phyloP scores from a whole-genome alignment of 2,797 vertebrate genomes.

The Australoheros facetus region DNA sequence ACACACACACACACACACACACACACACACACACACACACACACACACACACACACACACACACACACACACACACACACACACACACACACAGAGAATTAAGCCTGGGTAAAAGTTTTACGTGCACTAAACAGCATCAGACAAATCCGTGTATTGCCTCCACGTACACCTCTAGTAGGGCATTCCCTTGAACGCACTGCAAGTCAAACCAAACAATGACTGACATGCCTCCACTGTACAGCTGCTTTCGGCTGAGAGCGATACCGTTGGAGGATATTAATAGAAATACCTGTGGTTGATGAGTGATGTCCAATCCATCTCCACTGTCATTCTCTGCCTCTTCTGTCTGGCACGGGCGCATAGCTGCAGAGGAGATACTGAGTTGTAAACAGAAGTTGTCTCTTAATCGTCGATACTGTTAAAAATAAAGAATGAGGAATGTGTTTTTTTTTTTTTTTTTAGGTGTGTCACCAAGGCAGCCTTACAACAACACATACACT shows the following conservation, averaged over 20 bases:
- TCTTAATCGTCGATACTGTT: slow-evolving; percentile 48
- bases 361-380: slow-evolving; percentile 57
- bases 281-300: slow-evolving; percentile 81
- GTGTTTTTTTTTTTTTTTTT: slow-evolving; percentile 55
- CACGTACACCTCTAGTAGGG: slow-evolving; percentile 42
- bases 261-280: slow-evolving; percentile 74
- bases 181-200: slow-evolving; percentile 66
- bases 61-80: neutral
- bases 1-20: too few relatives aligned
- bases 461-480: slow-evolving; percentile 54
- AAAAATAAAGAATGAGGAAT: slow-evolving; percentile 48
- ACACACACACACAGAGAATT: neutral
- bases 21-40: neutral
- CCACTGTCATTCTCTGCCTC: slow-evolving; percentile 55
- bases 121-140: slow-evolving; percentile 39
- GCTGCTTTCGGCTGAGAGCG: slow-evolving; percentile 48
- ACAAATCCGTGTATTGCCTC: slow-evolving; percentile 55
- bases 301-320: slow-evolving; percentile 68
- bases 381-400: slow-evolving; percentile 57
- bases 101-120: slow-evolving; percentile 27
- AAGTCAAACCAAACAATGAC: slow-evolving; percentile 74
- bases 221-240: slow-evolving; percentile 71
- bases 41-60: neutral
- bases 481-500: slow-evolving; percentile 46
- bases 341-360: slow-evolving; percentile 50